Conservation (phyloP, 2,888 invertebrate genomes). For the Mythimna impura region DNA sequence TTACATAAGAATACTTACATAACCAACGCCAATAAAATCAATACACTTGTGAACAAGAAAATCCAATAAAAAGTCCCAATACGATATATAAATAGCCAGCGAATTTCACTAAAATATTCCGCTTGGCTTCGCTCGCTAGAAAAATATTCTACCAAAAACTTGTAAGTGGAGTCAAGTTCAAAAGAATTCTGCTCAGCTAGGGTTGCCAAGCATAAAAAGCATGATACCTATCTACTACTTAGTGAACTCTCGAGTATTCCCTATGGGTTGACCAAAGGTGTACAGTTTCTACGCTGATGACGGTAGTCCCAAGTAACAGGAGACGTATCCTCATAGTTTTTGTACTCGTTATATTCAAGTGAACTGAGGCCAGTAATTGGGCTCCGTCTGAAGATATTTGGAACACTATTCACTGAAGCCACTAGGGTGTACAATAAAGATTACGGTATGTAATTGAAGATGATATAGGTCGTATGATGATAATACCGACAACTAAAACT, state of each 20-base stretch:
- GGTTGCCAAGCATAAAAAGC: conserved; percentile 8
- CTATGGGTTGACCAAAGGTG: conserved; percentile 19
- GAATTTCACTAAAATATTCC: conserved; percentile 31
- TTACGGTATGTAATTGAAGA: not conserved
- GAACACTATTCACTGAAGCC: not conserved
- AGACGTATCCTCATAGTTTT: conserved; percentile 4
- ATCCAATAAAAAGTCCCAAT: conserved; percentile 11
- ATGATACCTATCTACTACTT: not conserved
- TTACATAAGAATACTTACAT: not conserved
- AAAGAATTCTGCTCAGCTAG: conserved; percentile 2
- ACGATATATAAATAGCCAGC: conserved; percentile 8
- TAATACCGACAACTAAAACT: not conserved
- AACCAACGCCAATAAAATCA: conserved; percentile 8
- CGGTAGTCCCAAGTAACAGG: conserved; percentile 23
- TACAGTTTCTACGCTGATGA: conserved; percentile 43
- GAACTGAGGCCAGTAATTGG: conserved; percentile 15
- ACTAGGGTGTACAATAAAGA: not conserved
- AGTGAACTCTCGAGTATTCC: conserved; percentile 8
- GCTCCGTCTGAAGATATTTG: not conserved
- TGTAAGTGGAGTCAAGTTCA: conserved; percentile 26
- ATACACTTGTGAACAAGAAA: conserved; percentile 15
- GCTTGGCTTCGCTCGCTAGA: not conserved
- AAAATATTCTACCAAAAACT: conserved; percentile 22
- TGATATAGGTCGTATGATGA: too few relatives aligned
- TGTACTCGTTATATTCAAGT: conserved; percentile 18